Base-by-base conservation (phyloP, 2,113 vertebrate species). In the Pangasianodon gigas region DNA sequence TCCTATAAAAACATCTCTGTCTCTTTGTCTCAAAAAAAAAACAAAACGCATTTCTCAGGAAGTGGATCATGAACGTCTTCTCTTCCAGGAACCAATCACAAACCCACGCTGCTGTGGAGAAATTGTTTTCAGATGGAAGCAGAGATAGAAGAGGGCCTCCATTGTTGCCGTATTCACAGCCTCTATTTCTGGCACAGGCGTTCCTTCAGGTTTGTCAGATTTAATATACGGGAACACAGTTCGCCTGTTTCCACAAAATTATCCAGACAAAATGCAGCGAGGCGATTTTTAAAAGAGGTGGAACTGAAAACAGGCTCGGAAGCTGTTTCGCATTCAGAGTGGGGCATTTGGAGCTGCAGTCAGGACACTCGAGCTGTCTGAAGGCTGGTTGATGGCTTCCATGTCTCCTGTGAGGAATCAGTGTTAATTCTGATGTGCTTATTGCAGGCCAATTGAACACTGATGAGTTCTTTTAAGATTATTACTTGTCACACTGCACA, bases 61-160 rank as follows among this genome's bases (percentile, higher is more conserved):
- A 90, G 44, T 51, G 79, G 65, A 87, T 87, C 60, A 29, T 44
- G 51, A 71, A 51, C 44, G 2, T 44, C 18, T 60, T 24, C 10
- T 90, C 58, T 84, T 87, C 86, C 54, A 77, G 86, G 19, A 87
- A 74, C 85, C 85, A 37, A 87, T 90, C 81, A 37, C 54, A 52
- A 84, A 41, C 21, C 87, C 62, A 52, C 56, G 51, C 69, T 52
- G 54, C 24, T 29, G 80, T 29, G 60, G 32, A 90, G 44, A 84
- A 90, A 90, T 90, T 84, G 89, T 87, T 90, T 90, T 87, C 89
- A 90, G 89, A 90, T 90, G 89, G 89, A 54, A 77, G 41, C 52
- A 21, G 1, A 87, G 89, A 87, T 86, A 56, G 85, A 82, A 69
- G 60, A 71, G 44, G 74, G 60, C 51, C 37, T 83, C 87, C 80